These are phyloP conservation scores for Aphyosemion australe DNA, from an alignment of 2,113 vertebrate genomes.

Conservation along the genomic window DNA sequence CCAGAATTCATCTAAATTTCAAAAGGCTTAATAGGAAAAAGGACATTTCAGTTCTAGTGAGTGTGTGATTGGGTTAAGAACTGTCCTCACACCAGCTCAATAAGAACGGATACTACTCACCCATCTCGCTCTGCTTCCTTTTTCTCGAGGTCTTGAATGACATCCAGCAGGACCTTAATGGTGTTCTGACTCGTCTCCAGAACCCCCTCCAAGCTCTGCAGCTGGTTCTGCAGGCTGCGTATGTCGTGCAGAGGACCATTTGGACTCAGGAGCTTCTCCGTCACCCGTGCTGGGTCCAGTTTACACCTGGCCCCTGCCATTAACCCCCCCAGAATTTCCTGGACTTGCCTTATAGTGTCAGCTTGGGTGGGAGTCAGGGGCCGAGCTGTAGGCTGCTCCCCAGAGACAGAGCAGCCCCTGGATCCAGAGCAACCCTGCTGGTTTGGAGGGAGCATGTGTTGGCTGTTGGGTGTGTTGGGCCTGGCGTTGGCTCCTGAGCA, in stretches of 20 bases:
- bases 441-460: conserved; percentile 59
- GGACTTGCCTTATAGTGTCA: conserved; percentile 78
- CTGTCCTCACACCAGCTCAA: background rate
- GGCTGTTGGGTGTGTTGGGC: conserved; percentile 66
- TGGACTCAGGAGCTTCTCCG: conserved; percentile 69
- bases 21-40: background rate
- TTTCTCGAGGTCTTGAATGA: conserved; percentile 91
- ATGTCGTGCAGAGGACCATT: conserved; percentile 76
- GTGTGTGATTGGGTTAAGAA: background rate
- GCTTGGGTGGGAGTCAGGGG: conserved; percentile 68
- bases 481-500: conserved; percentile 72
- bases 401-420: conserved; percentile 59
- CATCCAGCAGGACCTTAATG: conserved; percentile 87
- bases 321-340: conserved; percentile 84
- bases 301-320: conserved; percentile 81
- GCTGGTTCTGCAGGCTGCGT: conserved; percentile 82
- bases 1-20: background rate
- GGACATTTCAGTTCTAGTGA: background rate
- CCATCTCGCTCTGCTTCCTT: conserved; percentile 87
- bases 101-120: conserved; percentile 71
- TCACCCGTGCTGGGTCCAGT: conserved; percentile 69
- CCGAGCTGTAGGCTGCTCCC: conserved; percentile 46
- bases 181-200: conserved; percentile 90
- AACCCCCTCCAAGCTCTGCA: conserved; percentile 87
- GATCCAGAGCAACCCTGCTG: conserved; percentile 68